Base-by-base conservation (phyloP, 2,797 vertebrate species). In the Pantherophis vulpinus region DNA sequence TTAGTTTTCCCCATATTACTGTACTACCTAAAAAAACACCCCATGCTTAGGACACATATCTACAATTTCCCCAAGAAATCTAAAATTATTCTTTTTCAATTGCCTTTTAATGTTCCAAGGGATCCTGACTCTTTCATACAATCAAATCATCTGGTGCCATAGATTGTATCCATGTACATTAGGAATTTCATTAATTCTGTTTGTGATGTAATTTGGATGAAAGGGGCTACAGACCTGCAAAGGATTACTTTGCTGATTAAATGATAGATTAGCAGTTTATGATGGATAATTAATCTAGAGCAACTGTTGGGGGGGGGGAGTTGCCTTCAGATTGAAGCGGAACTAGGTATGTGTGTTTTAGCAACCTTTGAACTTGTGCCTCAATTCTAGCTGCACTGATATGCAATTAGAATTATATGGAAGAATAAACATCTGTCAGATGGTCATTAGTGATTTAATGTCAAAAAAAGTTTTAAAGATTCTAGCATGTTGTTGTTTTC, bases 401-500 rank as follows among this genome's bases (percentile, higher is more conserved):
- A 95, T 91, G 88, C 95, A 93, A 96, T 94, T 92, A 92, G 95
- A 94, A 96, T 87, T 96, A 95, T 86, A 93, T 0, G 12, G 94
- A 93, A 96, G 96, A 95, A 90, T 93, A 93, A 93, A 88, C 74
- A 83, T 83, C 37, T 96, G 94, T 93, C 96, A 96, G 96, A 93
- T 94, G 95, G 95, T 96, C 96, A 96, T 94, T 96, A 94, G 95
- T 95, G 96, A 97, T 97, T 97, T 96, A 95, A 96, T 93, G 86
- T 92, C 93, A 94, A 96, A 95, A 90, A 95, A 96, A 96, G 96
- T 95, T 91, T 91, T 74, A 89, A 94, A 95, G 96, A 96, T 97
- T 97, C 97, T 96, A 96, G 95, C 94, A 93, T 97, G 97, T 96
- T 95, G 86, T 95, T 63, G 12, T 96, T 97, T 97, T 97, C 96